Evolutionary conservation across 2,888 invertebrate genomes (phyloP).

Genomic region (Apamea epomidion): DNA sequence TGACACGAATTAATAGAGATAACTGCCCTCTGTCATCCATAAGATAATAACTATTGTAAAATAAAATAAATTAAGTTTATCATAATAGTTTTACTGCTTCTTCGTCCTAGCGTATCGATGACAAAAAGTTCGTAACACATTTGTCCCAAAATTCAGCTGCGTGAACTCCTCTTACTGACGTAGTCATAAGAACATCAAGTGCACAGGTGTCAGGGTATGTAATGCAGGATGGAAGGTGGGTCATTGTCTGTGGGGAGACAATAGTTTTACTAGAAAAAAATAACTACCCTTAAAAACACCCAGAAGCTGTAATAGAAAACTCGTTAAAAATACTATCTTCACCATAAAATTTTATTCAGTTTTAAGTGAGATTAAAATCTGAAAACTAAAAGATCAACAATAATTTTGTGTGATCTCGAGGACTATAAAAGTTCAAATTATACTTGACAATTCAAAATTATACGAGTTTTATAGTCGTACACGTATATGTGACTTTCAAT

Average conservation of each 20-base stretch:
- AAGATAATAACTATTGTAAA: not conserved
- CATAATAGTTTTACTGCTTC: not conserved
- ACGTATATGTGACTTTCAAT: conserved; percentile 62
- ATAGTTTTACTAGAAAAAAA: not conserved
- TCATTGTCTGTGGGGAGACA: not conserved
- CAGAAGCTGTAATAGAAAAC: conserved; percentile 44
- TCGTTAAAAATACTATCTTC: conserved; percentile 59
- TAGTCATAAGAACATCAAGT: not conserved
- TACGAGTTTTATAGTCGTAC: conserved; percentile 59
- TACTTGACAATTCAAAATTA: conserved; percentile 64
- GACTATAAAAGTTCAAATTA: conserved; percentile 64
- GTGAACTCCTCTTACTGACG: not conserved
- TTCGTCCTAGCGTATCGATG: not conserved
- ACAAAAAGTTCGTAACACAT: not conserved
- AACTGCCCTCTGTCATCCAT: not conserved
- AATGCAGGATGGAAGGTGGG: not conserved
- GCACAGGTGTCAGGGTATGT: not conserved
- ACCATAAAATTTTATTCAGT: conserved; percentile 68
- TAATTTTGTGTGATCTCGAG: conserved; percentile 61
- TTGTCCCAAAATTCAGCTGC: not conserved
- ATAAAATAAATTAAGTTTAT: not conserved
- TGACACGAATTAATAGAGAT: not conserved
- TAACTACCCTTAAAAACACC: conserved; percentile 18
- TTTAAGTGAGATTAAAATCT: conserved; percentile 75
- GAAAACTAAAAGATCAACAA: conserved; percentile 66